phyloP scores from a whole-genome alignment of 1,140 invertebrate species.

The Zaprionus ghesquierei region DNA sequence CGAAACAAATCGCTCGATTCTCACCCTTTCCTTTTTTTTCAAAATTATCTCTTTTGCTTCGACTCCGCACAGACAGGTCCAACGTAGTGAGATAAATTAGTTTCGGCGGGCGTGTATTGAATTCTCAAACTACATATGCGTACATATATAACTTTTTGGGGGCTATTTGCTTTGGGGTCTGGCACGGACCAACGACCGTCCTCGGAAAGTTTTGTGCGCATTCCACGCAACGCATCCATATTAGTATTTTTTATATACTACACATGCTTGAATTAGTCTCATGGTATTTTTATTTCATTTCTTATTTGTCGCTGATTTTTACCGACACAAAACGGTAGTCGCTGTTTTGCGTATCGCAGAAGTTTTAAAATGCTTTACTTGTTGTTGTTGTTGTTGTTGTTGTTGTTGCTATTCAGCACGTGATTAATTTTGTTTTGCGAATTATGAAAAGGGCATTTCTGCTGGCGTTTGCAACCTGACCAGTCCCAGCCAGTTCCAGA shows the following conservation, averaged over 20 bases:
- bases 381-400: background rate
- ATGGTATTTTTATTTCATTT: conserved; percentile 2
- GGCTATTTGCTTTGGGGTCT: conserved; percentile 3
- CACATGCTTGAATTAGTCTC: conserved; percentile 17
- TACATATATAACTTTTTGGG: conserved; percentile 3
- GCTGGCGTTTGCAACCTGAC: conserved; percentile 3
- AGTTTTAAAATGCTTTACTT: conserved; percentile 16
- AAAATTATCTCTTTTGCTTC: background rate
- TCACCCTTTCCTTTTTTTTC: conserved; percentile 55
- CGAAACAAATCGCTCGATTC: conserved; percentile 3
- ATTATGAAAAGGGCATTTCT: conserved; percentile 52
- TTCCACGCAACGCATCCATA: conserved; percentile 61
- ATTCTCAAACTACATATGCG: conserved; percentile 17
- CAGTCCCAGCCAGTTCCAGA: conserved; percentile 16
- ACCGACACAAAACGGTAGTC: conserved; percentile 47
- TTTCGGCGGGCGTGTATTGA: conserved; percentile 15
- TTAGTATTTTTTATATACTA: conserved; percentile 24
- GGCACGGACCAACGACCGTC: conserved; percentile 68
- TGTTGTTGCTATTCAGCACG: conserved; percentile 10
- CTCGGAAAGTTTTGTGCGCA: conserved; percentile 49
- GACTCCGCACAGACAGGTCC: background rate
- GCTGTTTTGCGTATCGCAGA: conserved; percentile 49
- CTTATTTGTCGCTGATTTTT: conserved; percentile 6
- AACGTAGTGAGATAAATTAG: conserved; percentile 7
- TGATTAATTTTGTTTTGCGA: conserved; percentile 50